These are phyloP conservation scores for Mirza zaza DNA, from an alignment of 2,113 vertebrate genomes.

Conservation along the genomic window DNA sequence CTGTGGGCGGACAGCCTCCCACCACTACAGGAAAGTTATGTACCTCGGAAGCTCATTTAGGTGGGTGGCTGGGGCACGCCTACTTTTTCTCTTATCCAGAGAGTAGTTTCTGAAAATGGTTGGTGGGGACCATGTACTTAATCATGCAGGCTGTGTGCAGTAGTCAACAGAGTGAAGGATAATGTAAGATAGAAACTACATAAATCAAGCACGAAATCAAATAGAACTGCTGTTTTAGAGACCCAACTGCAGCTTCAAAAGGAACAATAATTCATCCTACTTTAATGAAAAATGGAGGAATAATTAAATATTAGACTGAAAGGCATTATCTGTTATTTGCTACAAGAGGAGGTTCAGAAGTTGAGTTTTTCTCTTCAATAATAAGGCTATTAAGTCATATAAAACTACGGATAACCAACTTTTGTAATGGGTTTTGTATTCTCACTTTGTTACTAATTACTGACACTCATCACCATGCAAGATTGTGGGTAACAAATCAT, in stretches of 20 bases:
- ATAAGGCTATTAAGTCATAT: conserved; percentile 75
- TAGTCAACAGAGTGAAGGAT: neutral
- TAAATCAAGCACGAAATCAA: neutral
- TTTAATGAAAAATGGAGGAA: conserved; percentile 30
- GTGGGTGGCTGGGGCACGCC: no score
- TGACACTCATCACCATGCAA: neutral
- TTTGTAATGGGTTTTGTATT: conserved; percentile 69
- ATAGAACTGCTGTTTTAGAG: neutral
- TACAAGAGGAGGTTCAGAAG: conserved; percentile 30
- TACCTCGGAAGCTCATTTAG: no score
- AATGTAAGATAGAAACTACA: neutral
- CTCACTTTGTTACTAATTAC: conserved; percentile 21
- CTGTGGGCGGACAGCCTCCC: no score
- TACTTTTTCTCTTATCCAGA: neutral
- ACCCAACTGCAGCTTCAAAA: conserved; percentile 29
- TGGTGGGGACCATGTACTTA: neutral
- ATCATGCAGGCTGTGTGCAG: neutral
- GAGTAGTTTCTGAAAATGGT: neutral
- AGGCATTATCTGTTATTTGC: conserved; percentile 62
- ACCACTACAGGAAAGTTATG: no score
- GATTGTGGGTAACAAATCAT: neutral
- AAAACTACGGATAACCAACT: conserved; percentile 77
- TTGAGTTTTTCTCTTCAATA: conserved; percentile 66
- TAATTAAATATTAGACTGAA: conserved; percentile 37
- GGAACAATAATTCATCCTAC: neutral